These are phyloP conservation scores for Podarcis cretensis DNA, from an alignment of 2,113 vertebrate species.

Conservation along the genomic window DNA sequence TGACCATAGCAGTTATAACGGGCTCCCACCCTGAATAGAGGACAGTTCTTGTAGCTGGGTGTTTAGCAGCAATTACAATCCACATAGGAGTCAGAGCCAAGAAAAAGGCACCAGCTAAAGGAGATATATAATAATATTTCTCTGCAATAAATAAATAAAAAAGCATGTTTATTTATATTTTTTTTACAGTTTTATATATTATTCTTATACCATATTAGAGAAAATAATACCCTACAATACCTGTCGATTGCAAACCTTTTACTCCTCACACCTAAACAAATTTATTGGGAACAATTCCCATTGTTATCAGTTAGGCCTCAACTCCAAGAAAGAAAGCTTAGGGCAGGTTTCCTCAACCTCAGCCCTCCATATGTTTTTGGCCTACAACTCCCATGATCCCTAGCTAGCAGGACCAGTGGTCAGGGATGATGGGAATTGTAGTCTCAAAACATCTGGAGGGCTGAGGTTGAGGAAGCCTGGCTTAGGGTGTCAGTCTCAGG, in stretches of 20 bases:
- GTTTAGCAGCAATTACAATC: constrained; percentile 95
- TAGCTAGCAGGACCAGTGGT: too few species aligned
- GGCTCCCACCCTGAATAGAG: constrained; percentile 98
- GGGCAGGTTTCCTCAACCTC: too few species aligned
- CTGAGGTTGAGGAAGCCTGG: too few species aligned
- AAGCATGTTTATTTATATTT: constrained; percentile 20
- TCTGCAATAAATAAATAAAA: constrained; percentile 74
- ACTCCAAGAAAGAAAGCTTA: background rate
- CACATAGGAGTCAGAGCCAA: constrained; percentile 94
- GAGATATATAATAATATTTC: constrained; percentile 88
- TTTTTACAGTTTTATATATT: background rate
- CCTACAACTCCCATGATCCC: too few species aligned
- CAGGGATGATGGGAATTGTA: too few species aligned
- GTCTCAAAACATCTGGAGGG: too few species aligned
- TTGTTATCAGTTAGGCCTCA: background rate
- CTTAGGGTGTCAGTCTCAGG: background rate
- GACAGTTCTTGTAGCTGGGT: constrained; percentile 94
- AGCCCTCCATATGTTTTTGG: too few species aligned
- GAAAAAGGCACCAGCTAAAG: constrained; percentile 93
- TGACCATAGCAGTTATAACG: constrained; percentile 98
- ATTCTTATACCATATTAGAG: background rate
- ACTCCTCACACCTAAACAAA: background rate
- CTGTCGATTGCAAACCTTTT: background rate
- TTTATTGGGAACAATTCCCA: background rate
- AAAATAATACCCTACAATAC: background rate